Evolutionary conservation across 2,797 vertebrate genomes (phyloP).

Genomic region (Pseudochirops cupreus): DNA sequence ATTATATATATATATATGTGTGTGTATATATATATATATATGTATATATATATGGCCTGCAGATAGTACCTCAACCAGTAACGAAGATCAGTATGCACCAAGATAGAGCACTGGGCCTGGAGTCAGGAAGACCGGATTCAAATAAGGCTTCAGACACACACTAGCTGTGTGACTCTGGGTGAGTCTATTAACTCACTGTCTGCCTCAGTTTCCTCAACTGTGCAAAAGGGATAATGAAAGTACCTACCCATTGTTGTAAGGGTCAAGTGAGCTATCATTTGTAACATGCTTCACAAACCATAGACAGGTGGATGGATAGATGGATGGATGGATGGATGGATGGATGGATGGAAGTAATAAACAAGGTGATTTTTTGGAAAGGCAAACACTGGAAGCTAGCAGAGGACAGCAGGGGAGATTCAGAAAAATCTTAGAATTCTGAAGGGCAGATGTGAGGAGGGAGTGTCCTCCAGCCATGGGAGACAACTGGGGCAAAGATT

Average conservation of each 20-base stretch:
- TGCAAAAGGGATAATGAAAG: constrained; percentile 35
- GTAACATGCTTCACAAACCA: background rate
- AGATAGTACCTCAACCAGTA: background rate
- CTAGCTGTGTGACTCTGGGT: background rate
- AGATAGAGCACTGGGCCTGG: background rate
- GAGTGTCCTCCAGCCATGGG: rapidly evolving
- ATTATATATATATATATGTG: too few species aligned
- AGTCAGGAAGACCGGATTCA: background rate
- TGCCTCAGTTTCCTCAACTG: constrained; percentile 38
- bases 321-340: too few species aligned
- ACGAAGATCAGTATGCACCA: background rate
- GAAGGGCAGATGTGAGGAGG: background rate
- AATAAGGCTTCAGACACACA: constrained; percentile 22
- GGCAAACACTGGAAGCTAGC: background rate
- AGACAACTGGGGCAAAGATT: background rate
- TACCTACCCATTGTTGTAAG: background rate
- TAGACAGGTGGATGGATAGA: too few species aligned
- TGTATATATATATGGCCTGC: too few species aligned
- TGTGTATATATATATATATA: too few species aligned
- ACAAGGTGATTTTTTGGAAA: too few species aligned
- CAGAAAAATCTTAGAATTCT: too few species aligned
- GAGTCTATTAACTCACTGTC: background rate
- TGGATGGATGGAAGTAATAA: too few species aligned
- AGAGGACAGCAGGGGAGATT: background rate
- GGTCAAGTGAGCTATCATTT: background rate